A percentile compares a stretch with the other conserved stretches of the same genome.
These are phyloP conservation scores for Nebria salina DNA, from an alignment of 2,888 invertebrate species.

Conservation along the genomic window DNA sequence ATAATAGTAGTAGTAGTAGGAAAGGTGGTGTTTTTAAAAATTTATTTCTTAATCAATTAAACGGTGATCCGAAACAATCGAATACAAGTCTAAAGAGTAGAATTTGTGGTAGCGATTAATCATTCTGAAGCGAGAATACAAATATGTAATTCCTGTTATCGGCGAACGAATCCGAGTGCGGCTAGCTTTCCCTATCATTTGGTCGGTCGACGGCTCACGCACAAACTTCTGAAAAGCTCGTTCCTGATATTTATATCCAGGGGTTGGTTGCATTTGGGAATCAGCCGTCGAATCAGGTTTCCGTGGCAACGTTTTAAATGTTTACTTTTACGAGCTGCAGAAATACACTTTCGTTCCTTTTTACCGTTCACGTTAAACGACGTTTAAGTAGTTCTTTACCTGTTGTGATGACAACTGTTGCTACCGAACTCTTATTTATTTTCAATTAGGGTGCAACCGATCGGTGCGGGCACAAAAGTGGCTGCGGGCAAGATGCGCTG, in stretches of 20 bases:
- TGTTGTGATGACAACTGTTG: slow-evolving; percentile 47
- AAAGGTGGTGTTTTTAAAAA: not conserved
- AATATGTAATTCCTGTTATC: slow-evolving; percentile 40
- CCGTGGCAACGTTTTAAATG: slow-evolving; percentile 24
- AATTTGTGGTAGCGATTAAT: slow-evolving; percentile 38
- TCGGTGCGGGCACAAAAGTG: slow-evolving; percentile 18
- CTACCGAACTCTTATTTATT: slow-evolving; percentile 46
- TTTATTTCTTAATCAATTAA: slow-evolving; percentile 30
- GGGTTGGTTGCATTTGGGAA: slow-evolving; percentile 20
- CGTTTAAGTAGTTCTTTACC: slow-evolving; percentile 42
- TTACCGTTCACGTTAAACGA: slow-evolving; percentile 22
- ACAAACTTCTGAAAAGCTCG: not conserved
- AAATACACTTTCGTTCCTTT: slow-evolving; percentile 21
- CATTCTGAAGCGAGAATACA: slow-evolving; percentile 27
- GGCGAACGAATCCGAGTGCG: not conserved
- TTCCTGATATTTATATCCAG: not conserved
- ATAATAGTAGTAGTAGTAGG: not conserved
- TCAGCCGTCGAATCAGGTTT: slow-evolving; percentile 15
- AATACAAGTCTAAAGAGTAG: slow-evolving; percentile 9
- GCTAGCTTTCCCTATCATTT: not conserved
- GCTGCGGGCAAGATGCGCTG: not conserved
- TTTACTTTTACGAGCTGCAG: slow-evolving; percentile 40
- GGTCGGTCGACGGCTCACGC: not conserved
- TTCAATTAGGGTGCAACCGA: slow-evolving; percentile 44
- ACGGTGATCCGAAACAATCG: slow-evolving; percentile 32